Percentiles rank a stretch among this genome's conserved stretches.
Conservation (phyloP, 2,113 vertebrate genomes). For the Lagopus leucura region DNA sequence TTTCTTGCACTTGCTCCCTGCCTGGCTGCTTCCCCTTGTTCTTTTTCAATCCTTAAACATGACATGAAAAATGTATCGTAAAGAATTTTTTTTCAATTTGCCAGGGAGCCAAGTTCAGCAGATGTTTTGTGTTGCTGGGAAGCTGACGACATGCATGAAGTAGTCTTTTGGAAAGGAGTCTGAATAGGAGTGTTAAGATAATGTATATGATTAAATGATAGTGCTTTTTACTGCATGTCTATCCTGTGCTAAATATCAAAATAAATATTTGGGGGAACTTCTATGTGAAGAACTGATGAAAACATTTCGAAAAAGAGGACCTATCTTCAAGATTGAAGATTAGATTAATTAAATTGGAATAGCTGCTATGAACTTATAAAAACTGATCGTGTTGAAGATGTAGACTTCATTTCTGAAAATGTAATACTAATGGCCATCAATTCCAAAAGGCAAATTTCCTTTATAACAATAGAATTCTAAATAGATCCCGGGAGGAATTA, state of each 20-base stretch:
- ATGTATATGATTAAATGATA: neutral
- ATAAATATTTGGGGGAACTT: neutral
- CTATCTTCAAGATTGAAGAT: neutral
- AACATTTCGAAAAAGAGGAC: neutral
- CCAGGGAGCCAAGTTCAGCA: slow-evolving; percentile 35
- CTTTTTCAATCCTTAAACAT: neutral
- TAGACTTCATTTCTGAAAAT: neutral
- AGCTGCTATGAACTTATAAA: neutral
- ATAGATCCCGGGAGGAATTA: neutral
- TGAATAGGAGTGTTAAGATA: neutral
- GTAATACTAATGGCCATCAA: neutral
- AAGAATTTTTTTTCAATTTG: neutral
- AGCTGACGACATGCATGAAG: neutral
- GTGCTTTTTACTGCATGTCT: neutral
- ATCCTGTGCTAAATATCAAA: neutral
- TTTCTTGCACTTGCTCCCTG: neutral
- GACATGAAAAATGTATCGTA: neutral
- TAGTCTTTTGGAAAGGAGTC: neutral
- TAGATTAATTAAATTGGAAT: neutral
- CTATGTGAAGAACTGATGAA: neutral
- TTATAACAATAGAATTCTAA: neutral
- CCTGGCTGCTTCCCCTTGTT: neutral
- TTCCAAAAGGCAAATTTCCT: neutral
- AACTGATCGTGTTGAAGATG: neutral
- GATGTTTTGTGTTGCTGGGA: slow-evolving; percentile 30